Base-by-base conservation (phyloP, 2,888 invertebrate species). In the Latheticus oryzae region DNA sequence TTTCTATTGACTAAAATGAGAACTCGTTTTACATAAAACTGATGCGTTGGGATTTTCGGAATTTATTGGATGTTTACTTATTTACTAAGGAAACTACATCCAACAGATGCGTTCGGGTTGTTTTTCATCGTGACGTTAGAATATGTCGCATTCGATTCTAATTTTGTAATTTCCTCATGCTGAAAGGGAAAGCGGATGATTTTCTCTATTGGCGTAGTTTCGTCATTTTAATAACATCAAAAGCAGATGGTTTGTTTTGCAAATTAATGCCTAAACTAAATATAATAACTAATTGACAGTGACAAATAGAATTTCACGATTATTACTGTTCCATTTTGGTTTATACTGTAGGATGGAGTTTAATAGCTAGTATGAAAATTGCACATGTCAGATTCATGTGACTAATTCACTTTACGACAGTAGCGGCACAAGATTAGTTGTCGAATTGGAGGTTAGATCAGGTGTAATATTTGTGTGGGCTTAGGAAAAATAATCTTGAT, bases 291-390 rank as follows among this genome's bases (percentile, higher is more conserved):
- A 52, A 52, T 52, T 52, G 52, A 52, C 52, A 52, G 42, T 52
- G 52, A 52, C 42, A 52, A 52, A 52, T 52, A 52, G 52, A 52
- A 52, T 52, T 52, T 52, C 52, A 12, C 52, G 26, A 52, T 52
- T 52, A 52, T 52, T 52, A 33, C 32, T 21, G 52, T 42, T 42
- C 52, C 52, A 40, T 52, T 52, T 42, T 21, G 32, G 40, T 52
- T 26, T 23, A 13, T 21, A 11, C 23, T 9, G 45, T 11, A 21
- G 45, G 21, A 5, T 12, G 43, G 17, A 40, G 23, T 13, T 32
- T 45, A 32, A 45, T 45, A 32, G 32, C 11, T 32, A 5, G 45
- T 13, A 45, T 45, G 45, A 32, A 43, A 33, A 32, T 45, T 45
- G 17, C 42, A 45, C 45, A 30, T 9, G 43, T 30, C 40, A 40